Base-by-base conservation (phyloP, 92 coral and sea anemone genomes). In the Phenganax subtilis region DNA sequence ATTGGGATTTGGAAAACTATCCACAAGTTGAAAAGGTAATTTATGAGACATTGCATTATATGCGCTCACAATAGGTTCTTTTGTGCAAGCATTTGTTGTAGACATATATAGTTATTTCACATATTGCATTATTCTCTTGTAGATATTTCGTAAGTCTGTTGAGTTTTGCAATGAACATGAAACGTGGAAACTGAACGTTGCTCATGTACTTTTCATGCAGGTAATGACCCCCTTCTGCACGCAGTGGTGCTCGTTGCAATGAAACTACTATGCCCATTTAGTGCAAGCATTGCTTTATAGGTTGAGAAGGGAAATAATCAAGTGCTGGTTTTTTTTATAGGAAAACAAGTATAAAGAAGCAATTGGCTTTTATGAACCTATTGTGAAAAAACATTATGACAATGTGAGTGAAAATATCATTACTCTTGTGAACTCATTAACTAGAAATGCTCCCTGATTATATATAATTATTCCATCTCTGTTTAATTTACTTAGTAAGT, bases 291-390 rank as follows among this genome's bases (percentile, higher is more conserved):
- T 37, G 47, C 47, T 37, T 37, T 37, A 1, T 37, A 37, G 47
- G 47, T 37, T 37, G 5, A 37, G 47, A 5, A 5, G 47, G 47
- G 47, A 2, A 37, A 5, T 37, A 37, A 37, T 37, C 5, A 5
- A 37, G 47, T 37, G 29, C 54, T 71, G 4, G 25, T 72, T 77
- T 66, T 51, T 80, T 8, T 54, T 72, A 51, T 80, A 91, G 92
- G 99, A 92, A 85, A 96, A 96, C 75, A 96, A 96, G 81, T 96
- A 96, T 84, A 96, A 96, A 83, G 99, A 96, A 76, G 99, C 99
- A 6, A 90, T 96, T 68, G 99, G 99, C 56, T 96, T 96, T 71
- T 96, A 96, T 75, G 99, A 96, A 80, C 99, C 99, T 7, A 96
- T 89, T 65, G 99, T 96, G 37, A 96, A 96, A 80, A 96, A 96